phyloP scores from a whole-genome alignment of 2,888 invertebrate genomes.

The Dexiosoma caninum region DNA sequence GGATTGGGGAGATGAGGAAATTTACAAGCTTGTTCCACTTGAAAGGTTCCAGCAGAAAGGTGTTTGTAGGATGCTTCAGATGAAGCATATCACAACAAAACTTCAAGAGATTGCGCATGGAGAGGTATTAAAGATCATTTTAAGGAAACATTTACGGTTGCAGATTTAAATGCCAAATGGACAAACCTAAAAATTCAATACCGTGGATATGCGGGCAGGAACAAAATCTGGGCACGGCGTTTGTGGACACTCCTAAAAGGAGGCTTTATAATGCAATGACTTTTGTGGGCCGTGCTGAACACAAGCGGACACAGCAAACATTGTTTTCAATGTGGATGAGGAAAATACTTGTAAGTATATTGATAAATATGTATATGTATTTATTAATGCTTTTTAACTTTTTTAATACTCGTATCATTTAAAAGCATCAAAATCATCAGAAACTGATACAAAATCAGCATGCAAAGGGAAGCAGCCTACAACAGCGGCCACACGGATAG shows the following conservation, averaged over 20 bases:
- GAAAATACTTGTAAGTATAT: not conserved
- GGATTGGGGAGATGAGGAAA: slow-evolving; percentile 17
- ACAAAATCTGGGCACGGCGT: slow-evolving; percentile 1
- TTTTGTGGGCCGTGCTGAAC: not conserved
- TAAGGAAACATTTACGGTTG: not conserved
- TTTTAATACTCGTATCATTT: not conserved
- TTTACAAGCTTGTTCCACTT: not conserved
- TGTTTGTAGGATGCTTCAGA: slow-evolving; percentile 28
- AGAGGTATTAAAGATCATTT: not conserved
- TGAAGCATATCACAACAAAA: slow-evolving; percentile 15
- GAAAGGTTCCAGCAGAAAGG: not conserved
- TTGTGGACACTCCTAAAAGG: slow-evolving; percentile 3
- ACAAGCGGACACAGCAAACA: not conserved
- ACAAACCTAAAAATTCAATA: not conserved
- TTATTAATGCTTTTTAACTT: not conserved
- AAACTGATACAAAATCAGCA: not conserved
- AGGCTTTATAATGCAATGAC: not conserved
- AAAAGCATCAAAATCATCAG: not conserved
- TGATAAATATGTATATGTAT: not conserved
- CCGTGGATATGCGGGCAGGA: not conserved
- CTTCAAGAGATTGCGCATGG: slow-evolving; percentile 9
- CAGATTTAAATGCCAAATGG: slow-evolving; percentile 19
- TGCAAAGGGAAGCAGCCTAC: not conserved
- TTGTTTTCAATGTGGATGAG: not conserved
- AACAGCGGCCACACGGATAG: not conserved